Conservation (phyloP, 2,113 vertebrate species). For the Stegostoma tigrinum region DNA sequence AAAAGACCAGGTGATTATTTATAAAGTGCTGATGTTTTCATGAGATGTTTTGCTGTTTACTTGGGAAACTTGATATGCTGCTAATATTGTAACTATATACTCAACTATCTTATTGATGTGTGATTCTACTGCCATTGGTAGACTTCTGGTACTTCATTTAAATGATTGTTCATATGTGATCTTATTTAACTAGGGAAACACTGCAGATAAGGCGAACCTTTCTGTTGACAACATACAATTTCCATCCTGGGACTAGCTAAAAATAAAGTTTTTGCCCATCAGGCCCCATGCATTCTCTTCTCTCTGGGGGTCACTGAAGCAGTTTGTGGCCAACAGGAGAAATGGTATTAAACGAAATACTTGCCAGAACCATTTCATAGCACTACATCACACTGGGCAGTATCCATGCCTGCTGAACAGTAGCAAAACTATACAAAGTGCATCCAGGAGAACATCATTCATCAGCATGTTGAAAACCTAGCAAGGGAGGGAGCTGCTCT, state of each 20-base stretch:
- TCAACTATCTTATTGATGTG: background rate
- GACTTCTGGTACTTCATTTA: background rate
- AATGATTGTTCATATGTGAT: background rate
- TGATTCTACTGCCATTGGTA: background rate
- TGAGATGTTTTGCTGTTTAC: background rate
- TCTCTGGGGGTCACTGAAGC: background rate
- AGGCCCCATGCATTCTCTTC: background rate
- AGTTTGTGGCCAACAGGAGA: background rate
- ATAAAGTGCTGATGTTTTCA: background rate
- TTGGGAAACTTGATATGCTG: too few relatives aligned
- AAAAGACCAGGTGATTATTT: constrained; percentile 64
- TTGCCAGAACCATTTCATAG: background rate
- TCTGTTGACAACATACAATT: background rate
- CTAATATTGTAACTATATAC: background rate
- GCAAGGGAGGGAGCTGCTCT: too few relatives aligned
- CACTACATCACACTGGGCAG: background rate
- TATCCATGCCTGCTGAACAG: background rate
- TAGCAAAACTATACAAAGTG: background rate
- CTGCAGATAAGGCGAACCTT: background rate
- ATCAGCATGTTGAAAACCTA: too few relatives aligned
- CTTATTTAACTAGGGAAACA: background rate
- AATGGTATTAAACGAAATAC: background rate
- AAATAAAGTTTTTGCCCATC: constrained; percentile 40
- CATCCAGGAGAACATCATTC: too few relatives aligned
- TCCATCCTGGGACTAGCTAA: constrained; percentile 49